Evolutionary conservation across 1,140 invertebrate genomes (phyloP), one percentile per base, ranked within the genome.

Genomic region (Drosophila parabipectinata): DNA sequence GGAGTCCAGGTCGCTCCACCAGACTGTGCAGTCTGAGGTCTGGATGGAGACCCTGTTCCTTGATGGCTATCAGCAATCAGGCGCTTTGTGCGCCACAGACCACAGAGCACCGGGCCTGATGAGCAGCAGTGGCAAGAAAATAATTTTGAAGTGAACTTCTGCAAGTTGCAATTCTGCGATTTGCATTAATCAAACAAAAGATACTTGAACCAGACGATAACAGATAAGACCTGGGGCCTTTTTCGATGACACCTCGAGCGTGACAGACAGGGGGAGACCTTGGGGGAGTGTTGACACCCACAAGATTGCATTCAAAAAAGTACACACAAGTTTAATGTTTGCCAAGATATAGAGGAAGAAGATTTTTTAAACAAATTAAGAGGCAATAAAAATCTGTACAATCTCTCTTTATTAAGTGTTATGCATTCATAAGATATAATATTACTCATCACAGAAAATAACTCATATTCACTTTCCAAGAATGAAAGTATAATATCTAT

Each of bases 31-130:
- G 37, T 54, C 75, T 67, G 60, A 15, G 37, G 62, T 67, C 64
- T 54, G 74, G 15, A 44, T 5, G 39, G 34, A 37, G n/a, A 18
- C 41, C 41, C 44, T 47, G 44, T 15, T 10, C 74, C 63, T 75
- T 71, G 83, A 88, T 88, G 79, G 76, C 79, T 88, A 88, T 88
- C 83, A 88, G 83, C 83, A 88, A 88, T 88, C 83, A 88, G 83
- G 79, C 83, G 83, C 76, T 88, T 88, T 88, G 83, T 88, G 84
- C 79, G 72, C 79, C 83, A 79, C 79, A 61, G 21, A 69, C 66
- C 66, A 58, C 62, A 79, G 57, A 48, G 3, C 41, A 2, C 10
- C 24, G 2, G 47, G 52, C 54, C 72, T 75, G 72, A 75, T 75
- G 72, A 64, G 71, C 72, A 68, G 51, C 50, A 52, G 50, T 50